phyloP scores from a whole-genome alignment of 2,797 vertebrate species.

The Crax fasciolata region DNA sequence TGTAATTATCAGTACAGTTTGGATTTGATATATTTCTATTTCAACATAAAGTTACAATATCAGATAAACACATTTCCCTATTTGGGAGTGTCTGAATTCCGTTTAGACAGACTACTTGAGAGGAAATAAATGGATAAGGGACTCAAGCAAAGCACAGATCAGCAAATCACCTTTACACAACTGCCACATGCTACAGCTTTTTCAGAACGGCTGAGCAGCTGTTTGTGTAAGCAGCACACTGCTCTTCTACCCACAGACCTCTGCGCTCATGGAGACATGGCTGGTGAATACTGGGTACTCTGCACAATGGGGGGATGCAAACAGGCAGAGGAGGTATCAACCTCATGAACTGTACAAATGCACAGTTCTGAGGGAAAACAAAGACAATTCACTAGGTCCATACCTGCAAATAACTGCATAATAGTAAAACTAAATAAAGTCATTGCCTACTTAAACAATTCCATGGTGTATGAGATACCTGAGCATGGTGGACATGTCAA shows the following conservation, averaged over 20 bases:
- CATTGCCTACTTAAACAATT: neutral
- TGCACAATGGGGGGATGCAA: fast-evolving
- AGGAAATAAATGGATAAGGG: neutral
- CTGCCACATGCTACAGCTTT: neutral
- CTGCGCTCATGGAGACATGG: neutral
- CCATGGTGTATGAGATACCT: neutral
- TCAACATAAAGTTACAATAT: neutral
- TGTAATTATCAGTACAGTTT: neutral
- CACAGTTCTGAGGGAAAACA: neutral
- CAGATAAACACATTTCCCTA: neutral
- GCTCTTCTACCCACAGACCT: neutral
- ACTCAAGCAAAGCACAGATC: neutral
- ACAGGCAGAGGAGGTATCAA: neutral
- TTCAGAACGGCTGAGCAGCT: neutral
- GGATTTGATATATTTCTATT: neutral
- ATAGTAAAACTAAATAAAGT: neutral
- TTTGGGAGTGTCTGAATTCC: neutral
- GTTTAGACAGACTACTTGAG: neutral
- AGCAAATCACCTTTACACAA: neutral
- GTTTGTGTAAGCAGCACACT: neutral
- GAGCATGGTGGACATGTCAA: neutral
- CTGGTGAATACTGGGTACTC: neutral
- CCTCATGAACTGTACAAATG: neutral
- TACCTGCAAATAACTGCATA: neutral
- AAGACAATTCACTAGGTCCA: fast-evolving